These are phyloP conservation scores for Sylvia borin DNA, from an alignment of 2,797 vertebrate genomes.

Conservation along the genomic window DNA sequence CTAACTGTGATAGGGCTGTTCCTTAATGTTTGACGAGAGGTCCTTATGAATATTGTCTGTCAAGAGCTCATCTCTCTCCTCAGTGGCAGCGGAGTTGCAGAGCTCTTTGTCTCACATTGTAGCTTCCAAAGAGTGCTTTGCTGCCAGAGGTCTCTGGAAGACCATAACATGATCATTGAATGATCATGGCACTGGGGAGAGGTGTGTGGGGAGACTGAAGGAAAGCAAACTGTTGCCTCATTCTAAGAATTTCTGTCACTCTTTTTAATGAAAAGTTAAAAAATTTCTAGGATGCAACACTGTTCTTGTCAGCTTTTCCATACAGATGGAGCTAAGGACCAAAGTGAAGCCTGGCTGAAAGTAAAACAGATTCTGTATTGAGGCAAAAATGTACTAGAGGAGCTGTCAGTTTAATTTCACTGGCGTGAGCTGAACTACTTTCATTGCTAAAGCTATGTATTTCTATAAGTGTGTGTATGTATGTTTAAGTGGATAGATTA, in stretches of 20 bases:
- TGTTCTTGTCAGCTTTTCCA: not conserved
- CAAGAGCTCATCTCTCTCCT: not conserved
- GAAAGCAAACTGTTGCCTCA: not conserved
- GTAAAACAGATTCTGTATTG: not conserved
- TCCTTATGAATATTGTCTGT: not conserved
- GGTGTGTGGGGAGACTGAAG: not conserved
- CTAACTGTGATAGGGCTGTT: not conserved
- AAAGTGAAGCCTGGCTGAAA: not conserved
- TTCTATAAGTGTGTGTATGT: not conserved
- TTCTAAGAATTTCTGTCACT: not conserved
- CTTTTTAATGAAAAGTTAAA: not conserved
- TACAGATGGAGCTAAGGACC: not conserved
- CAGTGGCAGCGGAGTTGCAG: not conserved
- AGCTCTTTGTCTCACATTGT: not conserved
- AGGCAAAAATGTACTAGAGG: not conserved
- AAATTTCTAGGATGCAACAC: not conserved
- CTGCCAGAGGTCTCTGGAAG: not conserved
- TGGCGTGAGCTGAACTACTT: not conserved
- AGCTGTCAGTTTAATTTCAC: constrained; percentile 12
- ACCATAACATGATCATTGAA: no score
- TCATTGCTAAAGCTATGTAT: not conserved
- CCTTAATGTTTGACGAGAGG: not conserved
- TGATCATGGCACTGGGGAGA: not conserved
- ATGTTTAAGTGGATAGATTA: not conserved
- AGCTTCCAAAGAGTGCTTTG: not conserved